A percentile compares a stretch with the other conserved stretches of the same genome.
Conservation (phyloP, 2,888 invertebrate species). For the Apamea anceps region DNA sequence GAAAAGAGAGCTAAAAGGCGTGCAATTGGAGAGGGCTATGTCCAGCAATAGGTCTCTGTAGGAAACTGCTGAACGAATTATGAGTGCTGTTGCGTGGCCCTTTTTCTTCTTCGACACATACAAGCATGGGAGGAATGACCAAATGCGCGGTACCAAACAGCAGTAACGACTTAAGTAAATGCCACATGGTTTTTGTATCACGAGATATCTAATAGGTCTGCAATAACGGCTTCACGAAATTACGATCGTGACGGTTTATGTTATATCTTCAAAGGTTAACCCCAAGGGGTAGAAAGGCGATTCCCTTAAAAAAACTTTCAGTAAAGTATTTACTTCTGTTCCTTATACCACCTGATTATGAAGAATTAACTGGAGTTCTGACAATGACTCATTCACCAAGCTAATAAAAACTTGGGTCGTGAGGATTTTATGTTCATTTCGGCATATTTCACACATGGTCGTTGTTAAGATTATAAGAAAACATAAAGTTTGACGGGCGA, state of each 20-base stretch:
- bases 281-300: not conserved
- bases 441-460: constrained; percentile 83
- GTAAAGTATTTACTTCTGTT: constrained; percentile 65
- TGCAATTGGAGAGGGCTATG: not conserved
- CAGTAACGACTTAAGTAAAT: not conserved
- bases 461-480: constrained; percentile 80
- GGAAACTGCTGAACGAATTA: too few relatives aligned
- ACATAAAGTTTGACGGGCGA: constrained; percentile 77
- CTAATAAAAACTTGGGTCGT: constrained; percentile 79
- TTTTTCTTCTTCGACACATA: not conserved
- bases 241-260: not conserved
- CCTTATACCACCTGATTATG: constrained; percentile 76
- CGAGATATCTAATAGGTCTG: not conserved
- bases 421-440: constrained; percentile 82
- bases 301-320: not conserved
- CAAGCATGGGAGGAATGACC: not conserved
- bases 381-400: constrained; percentile 84
- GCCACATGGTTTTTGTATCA: not conserved
- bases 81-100: too few relatives aligned
- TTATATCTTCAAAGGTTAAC: not conserved
- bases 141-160: not conserved
- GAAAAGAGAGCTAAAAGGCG: not conserved
- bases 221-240: not conserved
- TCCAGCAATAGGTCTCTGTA: not conserved
- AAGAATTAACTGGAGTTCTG: constrained; percentile 76